A percentile compares a stretch with the other conserved stretches of the same genome.
These are phyloP conservation scores for Zoanthus gigantus DNA, from an alignment of 92 coral and sea anemone species.

Conservation along the genomic window DNA sequence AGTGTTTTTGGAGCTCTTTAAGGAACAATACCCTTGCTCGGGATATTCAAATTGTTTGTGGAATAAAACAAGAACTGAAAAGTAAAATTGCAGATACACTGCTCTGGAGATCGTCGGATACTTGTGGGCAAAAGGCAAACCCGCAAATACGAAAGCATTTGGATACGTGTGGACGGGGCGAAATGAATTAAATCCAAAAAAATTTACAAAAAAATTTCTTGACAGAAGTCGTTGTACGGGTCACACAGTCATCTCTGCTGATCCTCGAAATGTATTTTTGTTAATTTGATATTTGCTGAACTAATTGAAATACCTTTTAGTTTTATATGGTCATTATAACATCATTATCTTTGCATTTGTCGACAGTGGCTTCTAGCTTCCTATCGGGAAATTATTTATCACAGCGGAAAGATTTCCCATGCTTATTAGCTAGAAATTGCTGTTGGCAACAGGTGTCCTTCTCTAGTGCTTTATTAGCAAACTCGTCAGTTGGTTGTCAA, in stretches of 20 bases:
- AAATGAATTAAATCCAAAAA: background rate
- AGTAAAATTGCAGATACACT: too few species aligned
- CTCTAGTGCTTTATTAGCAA: conserved; percentile 13
- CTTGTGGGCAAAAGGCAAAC: too few species aligned
- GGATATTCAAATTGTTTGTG: too few species aligned
- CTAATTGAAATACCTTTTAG: background rate
- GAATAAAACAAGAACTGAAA: too few species aligned
- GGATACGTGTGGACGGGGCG: too few species aligned
- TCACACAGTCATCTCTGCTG: background rate
- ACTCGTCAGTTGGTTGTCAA: background rate
- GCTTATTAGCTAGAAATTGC: background rate
- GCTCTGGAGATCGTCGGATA: too few species aligned
- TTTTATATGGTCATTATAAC: background rate
- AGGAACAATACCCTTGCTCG: too few species aligned
- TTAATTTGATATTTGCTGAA: background rate
- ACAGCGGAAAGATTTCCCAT: conserved; percentile 1
- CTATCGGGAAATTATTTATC: background rate
- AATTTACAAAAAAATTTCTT: background rate
- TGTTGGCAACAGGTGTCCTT: background rate
- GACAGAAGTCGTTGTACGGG: background rate
- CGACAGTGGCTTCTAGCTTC: background rate
- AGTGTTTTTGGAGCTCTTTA: too few species aligned
- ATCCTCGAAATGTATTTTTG: background rate
- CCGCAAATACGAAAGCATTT: too few species aligned
- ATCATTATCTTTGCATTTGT: background rate